Evolutionary conservation across 92 coral and sea anemone species (phyloP).

Genomic region (Diadumene lineata): DNA sequence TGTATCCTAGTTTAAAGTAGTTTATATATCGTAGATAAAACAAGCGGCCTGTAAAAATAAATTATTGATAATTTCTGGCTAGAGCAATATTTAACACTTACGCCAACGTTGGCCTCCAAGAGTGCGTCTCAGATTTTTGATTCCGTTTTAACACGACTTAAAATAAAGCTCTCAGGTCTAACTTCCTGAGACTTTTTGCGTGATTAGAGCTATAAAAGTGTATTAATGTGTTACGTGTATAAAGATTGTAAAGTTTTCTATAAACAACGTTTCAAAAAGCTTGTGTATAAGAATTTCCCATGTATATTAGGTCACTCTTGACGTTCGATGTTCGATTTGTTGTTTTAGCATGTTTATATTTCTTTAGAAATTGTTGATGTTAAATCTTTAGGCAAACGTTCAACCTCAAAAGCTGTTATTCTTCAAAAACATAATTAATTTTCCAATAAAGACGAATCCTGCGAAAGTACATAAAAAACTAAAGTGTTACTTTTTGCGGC

Average conservation of each 20-base stretch:
- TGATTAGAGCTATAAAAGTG: not conserved
- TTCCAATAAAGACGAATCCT: not conserved
- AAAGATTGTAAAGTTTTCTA: not conserved
- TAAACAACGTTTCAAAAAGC: not conserved
- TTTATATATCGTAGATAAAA: not conserved
- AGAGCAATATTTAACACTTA: not conserved
- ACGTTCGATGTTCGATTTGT: not conserved
- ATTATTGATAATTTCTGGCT: not conserved
- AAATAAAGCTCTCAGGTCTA: not conserved
- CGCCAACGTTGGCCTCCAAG: constrained; percentile 10
- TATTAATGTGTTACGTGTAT: not conserved
- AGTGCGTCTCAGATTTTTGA: constrained; percentile 1
- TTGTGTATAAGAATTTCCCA: constrained; percentile 6
- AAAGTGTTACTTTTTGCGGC: constrained; percentile 9
- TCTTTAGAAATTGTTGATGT: not conserved
- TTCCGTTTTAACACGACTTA: not conserved
- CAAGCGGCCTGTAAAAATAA: not conserved
- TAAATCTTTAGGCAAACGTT: constrained; percentile 3
- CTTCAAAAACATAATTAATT: not conserved
- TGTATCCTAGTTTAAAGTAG: not conserved
- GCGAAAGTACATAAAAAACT: not conserved
- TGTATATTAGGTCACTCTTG: not conserved
- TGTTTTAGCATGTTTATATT: not conserved
- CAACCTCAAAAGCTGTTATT: constrained; percentile 5
- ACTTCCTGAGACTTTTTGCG: constrained; percentile 10